These are phyloP conservation scores for Camponotus vicinus DNA, from an alignment of 1,140 invertebrate species.

Conservation along the genomic window DNA sequence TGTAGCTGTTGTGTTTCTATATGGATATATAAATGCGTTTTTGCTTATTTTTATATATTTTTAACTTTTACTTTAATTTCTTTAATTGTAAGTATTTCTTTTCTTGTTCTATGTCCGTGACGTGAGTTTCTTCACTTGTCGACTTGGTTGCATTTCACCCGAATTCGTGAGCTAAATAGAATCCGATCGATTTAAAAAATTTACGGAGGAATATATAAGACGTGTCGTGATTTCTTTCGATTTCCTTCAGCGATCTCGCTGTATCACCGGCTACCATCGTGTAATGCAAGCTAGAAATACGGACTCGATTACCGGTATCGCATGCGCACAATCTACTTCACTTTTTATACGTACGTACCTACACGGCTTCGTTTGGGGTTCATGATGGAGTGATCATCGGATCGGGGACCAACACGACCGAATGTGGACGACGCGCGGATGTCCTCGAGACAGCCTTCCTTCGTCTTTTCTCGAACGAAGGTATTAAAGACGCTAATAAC, in stretches of 20 bases:
- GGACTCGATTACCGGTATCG: slow-evolving; percentile 7
- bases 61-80: slow-evolving; percentile 1
- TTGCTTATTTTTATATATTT: neutral
- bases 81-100: slow-evolving; percentile 2
- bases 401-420: slow-evolving; percentile 10
- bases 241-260: slow-evolving; percentile 11
- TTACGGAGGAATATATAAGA: neutral
- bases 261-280: slow-evolving; percentile 43
- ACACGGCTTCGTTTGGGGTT: slow-evolving; percentile 32
- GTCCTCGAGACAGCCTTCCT: slow-evolving; percentile 15
- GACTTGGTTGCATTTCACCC: slow-evolving; percentile 74
- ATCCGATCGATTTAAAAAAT: slow-evolving; percentile 3
- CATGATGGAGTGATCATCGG: slow-evolving; percentile 23
- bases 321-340: slow-evolving; percentile 71
- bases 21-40: slow-evolving; percentile 32
- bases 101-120: slow-evolving; percentile 28
- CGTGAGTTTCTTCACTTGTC: slow-evolving; percentile 50
- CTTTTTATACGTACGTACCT: slow-evolving; percentile 75
- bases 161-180: slow-evolving; percentile 64
- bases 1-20: slow-evolving; percentile 39
- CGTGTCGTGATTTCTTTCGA: neutral
- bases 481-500: slow-evolving; percentile 13
- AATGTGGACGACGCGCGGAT: slow-evolving; percentile 35
- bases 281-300: slow-evolving; percentile 44
- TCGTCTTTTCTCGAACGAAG: slow-evolving; percentile 1